Evolutionary conservation across 1,140 invertebrate species (phyloP).

Genomic region (Bombus sibiricus): DNA sequence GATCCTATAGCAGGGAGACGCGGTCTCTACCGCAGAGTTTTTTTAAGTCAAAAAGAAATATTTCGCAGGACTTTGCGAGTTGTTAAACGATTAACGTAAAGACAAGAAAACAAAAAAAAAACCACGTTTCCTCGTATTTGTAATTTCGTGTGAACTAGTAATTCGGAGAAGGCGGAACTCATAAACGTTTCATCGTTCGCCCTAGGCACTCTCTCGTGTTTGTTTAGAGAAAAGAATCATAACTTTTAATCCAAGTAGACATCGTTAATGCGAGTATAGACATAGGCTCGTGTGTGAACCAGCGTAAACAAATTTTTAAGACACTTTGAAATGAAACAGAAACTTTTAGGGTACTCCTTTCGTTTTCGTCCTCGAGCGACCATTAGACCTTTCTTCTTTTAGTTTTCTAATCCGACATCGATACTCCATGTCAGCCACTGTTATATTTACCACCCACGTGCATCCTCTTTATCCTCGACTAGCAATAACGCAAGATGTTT

Average conservation of each 20-base stretch:
- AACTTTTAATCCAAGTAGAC: constrained; percentile 59
- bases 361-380: background rate
- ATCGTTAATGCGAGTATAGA: constrained; percentile 64
- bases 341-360: background rate
- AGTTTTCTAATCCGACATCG: background rate
- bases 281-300: constrained; percentile 67
- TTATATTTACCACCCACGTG: background rate
- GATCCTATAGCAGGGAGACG: background rate
- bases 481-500: constrained; percentile 34
- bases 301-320: constrained; percentile 59
- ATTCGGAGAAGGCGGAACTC: constrained; percentile 45
- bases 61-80: background rate
- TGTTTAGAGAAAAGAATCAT: constrained; percentile 73
- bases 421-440: background rate
- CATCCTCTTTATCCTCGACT: constrained; percentile 18
- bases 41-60: background rate
- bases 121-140: constrained; percentile 2
- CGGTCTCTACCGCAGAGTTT: background rate
- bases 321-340: constrained; percentile 26
- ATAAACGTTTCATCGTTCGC: constrained; percentile 71
- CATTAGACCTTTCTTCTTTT: background rate
- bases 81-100: constrained; percentile 26
- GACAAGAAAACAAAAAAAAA: background rate
- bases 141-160: constrained; percentile 45
- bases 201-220: constrained; percentile 74